phyloP scores from a whole-genome alignment of 1,140 invertebrate genomes.

The Tetramorium simillimum region DNA sequence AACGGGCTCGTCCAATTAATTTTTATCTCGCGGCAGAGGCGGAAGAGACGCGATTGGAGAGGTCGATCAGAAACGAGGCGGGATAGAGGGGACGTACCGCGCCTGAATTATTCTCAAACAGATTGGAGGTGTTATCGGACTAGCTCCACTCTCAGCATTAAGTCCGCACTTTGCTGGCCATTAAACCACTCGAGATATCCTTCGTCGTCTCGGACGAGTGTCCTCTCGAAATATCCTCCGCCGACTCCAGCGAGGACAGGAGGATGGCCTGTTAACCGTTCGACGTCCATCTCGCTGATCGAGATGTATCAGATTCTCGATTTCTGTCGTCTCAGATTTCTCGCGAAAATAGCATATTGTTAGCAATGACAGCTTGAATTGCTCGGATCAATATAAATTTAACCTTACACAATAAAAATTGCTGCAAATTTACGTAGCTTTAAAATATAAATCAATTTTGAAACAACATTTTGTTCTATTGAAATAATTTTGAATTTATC shows the following conservation, averaged over 20 bases:
- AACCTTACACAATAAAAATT: background rate
- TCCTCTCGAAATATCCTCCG: slow-evolving; percentile 30
- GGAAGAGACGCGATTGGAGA: background rate
- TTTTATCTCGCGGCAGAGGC: slow-evolving; percentile 10
- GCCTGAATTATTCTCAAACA: slow-evolving; percentile 17
- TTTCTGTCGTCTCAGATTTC: background rate
- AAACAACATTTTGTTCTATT: background rate
- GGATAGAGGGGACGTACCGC: background rate
- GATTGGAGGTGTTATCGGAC: slow-evolving; percentile 36
- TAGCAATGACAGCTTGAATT: background rate
- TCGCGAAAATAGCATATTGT: background rate
- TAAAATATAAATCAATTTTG: background rate
- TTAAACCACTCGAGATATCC: slow-evolving; percentile 36
- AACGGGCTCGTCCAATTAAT: slow-evolving; percentile 28
- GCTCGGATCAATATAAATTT: background rate
- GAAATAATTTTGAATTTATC: background rate
- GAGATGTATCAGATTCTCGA: background rate
- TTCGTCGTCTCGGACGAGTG: background rate
- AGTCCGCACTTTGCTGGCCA: slow-evolving; percentile 12
- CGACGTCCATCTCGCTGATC: background rate
- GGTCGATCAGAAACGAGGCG: background rate
- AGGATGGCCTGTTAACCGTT: background rate
- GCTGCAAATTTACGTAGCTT: background rate
- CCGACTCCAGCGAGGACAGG: background rate
- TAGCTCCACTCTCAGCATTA: background rate